Evolutionary conservation across 2,797 vertebrate species (phyloP).

Genomic region (Tokudaia tokunoshimensis): DNA sequence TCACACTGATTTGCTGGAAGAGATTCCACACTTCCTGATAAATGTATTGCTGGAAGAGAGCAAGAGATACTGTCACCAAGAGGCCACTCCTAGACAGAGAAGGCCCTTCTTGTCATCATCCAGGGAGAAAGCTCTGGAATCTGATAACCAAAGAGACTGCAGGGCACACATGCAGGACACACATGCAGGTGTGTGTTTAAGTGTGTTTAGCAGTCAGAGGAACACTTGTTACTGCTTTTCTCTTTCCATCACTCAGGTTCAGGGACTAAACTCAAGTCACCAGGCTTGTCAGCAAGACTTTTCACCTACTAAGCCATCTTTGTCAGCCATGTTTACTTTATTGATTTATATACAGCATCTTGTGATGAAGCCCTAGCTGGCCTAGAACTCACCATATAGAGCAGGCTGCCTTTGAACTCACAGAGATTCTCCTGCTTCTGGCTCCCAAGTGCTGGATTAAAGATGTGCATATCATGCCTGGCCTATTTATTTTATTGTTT

Average conservation of each 20-base stretch:
- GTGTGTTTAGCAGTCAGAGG: not conserved
- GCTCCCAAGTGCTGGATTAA: not conserved
- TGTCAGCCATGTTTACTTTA: not conserved
- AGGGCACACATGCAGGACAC: not conserved
- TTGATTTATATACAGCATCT: not conserved
- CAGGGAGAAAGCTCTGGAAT: not conserved
- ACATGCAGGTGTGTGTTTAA: not conserved
- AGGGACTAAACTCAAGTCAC: not conserved
- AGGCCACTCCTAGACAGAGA: not conserved
- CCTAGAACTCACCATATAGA: not conserved
- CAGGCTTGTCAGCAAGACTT: not conserved
- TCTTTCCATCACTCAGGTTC: not conserved
- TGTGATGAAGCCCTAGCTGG: not conserved
- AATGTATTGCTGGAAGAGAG: slow-evolving; percentile 95
- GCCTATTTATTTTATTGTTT: not conserved
- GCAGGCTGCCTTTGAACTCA: not conserved
- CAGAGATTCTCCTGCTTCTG: not conserved
- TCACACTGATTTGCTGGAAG: slow-evolving; percentile 99
- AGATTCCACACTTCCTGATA: slow-evolving; percentile 99
- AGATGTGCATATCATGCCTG: not conserved
- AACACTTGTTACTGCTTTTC: not conserved
- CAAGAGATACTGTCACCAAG: not conserved
- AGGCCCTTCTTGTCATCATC: not conserved
- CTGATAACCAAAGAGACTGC: not conserved
- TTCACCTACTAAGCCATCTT: not conserved